Percentiles rank a stretch among this genome's conserved stretches.
These are phyloP conservation scores for Lasiurus borealis DNA, from an alignment of 2,113 vertebrate genomes.

Conservation along the genomic window DNA sequence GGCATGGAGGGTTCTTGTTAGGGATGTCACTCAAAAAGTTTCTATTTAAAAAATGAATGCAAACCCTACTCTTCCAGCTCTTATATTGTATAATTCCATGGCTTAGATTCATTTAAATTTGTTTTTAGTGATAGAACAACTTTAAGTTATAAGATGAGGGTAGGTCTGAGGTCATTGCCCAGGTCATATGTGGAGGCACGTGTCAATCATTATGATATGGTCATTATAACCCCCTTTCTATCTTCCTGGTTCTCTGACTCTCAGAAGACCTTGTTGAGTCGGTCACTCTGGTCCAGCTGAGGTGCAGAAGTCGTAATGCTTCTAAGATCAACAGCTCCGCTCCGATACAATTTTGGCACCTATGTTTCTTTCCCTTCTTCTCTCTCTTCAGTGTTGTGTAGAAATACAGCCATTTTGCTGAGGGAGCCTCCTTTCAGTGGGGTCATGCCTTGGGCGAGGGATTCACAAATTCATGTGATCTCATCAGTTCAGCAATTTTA, in stretches of 20 bases:
- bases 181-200: fast-evolving
- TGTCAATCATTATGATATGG: background rate
- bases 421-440: constrained; percentile 27
- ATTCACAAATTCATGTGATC: constrained; percentile 40
- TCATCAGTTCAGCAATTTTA: constrained; percentile 50
- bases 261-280: background rate
- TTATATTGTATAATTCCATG: background rate
- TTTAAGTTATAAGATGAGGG: background rate
- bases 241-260: background rate
- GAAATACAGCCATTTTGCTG: background rate
- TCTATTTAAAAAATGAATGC: background rate
- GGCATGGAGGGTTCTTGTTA: background rate
- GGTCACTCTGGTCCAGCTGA: background rate
- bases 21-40: background rate
- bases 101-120: constrained; percentile 15
- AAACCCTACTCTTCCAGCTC: background rate
- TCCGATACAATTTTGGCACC: background rate
- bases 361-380: background rate
- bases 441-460: background rate
- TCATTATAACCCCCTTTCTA: background rate
- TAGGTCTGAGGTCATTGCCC: background rate
- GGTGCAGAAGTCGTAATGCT: background rate
- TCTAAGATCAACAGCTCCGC: background rate
- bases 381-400: background rate
- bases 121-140: background rate